phyloP scores from a whole-genome alignment of 2,113 vertebrate genomes.

The Istiophorus platypterus region DNA sequence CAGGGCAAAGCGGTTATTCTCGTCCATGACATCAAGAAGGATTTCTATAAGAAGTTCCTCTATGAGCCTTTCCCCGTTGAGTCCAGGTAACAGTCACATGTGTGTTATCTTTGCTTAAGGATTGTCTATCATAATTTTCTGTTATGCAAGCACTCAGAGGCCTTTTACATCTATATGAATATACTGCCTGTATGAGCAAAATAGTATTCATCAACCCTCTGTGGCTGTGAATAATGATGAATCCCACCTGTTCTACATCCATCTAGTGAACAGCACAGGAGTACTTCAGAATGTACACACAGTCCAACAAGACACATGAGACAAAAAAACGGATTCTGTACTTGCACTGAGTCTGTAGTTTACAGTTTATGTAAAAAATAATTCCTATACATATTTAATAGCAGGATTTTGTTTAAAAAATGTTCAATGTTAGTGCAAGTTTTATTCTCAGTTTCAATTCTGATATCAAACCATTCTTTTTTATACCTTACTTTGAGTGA shows the following conservation, averaged over 20 bases:
- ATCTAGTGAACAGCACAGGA: not conserved
- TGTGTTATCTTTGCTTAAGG: not conserved
- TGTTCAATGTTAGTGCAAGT: too few relatives aligned
- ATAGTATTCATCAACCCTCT: too few relatives aligned
- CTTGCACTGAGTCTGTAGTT: not conserved
- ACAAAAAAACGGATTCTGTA: not conserved
- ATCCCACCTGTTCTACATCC: too few relatives aligned
- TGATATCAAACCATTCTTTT: too few relatives aligned
- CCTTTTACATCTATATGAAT: not conserved
- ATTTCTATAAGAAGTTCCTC: conserved; percentile 99
- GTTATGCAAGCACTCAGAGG: not conserved
- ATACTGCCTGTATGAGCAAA: not conserved
- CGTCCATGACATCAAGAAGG: conserved; percentile 98
- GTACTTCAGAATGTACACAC: too few relatives aligned
- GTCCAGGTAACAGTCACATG: conserved; percentile 89
- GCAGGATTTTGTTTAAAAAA: too few relatives aligned
- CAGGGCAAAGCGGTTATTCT: conserved; percentile 99
- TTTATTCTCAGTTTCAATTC: too few relatives aligned
- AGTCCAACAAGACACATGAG: too few relatives aligned
- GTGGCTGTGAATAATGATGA: not conserved
- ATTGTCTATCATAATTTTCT: not conserved
- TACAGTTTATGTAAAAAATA: not conserved
- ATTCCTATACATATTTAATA: not conserved
- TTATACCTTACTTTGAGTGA: too few relatives aligned
- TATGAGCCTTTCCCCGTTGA: conserved; percentile 99